Evolutionary conservation across 1,140 invertebrate genomes (phyloP), one percentile per base, ranked within the genome.

Genomic region (Hycleus cichorii): DNA sequence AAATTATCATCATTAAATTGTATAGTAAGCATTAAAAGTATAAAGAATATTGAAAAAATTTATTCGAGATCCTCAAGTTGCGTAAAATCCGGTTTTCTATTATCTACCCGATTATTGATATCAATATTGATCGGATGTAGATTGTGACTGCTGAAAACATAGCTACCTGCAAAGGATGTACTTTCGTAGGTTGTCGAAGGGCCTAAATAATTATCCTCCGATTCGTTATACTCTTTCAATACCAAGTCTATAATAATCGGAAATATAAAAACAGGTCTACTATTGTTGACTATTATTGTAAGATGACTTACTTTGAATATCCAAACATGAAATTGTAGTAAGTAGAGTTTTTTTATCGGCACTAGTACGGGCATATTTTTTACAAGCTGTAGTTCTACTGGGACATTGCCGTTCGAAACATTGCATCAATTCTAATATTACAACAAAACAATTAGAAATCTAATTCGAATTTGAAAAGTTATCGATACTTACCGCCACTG

Each of bases 331-430:
- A 12, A 67, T 62, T 39, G 55, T 64, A 3, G 64, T 54, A 47
- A 60, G 12, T 11, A 67, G 49, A 3, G 18, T 45, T 44, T 44
- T 52, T 45, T 53, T 63, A 32, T 65, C 61, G 8, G 46, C 6
- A 42, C 47, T 57, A 10, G 65, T 65, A 59, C 59, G 32, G 25
- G 49, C 57, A 10, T 47, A 25, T 47, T 67, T 59, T 48, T 61
- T 67, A 42, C 65, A 67, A 39, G 47, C 64, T 40, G 47, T 49
- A 2, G 65, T 67, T 3, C 42, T 12, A 8, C 40, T 39, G 32
- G 65, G 65, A 49, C 65, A 67, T 6, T 52, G 24, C 40, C 57
- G 52, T 11, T 58, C 64, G 52, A 60, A 65, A 47, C 65, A 67
- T 10, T 49, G 12, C 7, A 49, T 52, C 3, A 18, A 44, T 8